Base-by-base conservation (phyloP, 2,113 vertebrate genomes). In the Macquaria australasica region DNA sequence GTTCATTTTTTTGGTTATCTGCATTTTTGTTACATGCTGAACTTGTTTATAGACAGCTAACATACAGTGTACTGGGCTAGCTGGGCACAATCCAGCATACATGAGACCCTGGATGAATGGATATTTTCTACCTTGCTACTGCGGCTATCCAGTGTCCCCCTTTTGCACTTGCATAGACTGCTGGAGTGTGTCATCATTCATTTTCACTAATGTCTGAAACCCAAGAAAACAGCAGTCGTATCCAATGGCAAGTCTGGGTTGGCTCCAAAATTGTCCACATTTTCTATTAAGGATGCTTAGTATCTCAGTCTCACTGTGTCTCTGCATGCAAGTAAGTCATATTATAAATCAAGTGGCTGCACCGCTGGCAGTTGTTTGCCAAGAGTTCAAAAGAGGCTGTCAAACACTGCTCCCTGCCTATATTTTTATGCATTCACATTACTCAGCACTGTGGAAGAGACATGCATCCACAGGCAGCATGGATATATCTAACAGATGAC, bases 281-380 rank as follows among this genome's bases (percentile, higher is more conserved):
- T 41, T 80, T 1, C 25, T 3, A 7, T 45, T 34, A 20, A 31
- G 51, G 48, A 16, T 20, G 1, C 37, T 50, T 12, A 0, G 16
- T 6, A 6, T 50, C 16, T 59, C 34, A 48, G 41, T 43, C 9
- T 77, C 43, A 11, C n/a, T 59, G 28, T 62, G 34, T 55, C 21
- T 51, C 21, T 67, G 6, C n/a, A 6, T 51, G 39, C 39, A 18
- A 69, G 31, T 77, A 18, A 69, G 31, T 77, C 53, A 21, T n/a
- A 14, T 68, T 72, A 43, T 73, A 43, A 75, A 85, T 82, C 53
- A 73, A 37, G 51, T 37, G 5, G 39, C 79, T 55, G 10, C 18
- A 23, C 51, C 8, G 4, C 70, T 53, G 62, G 63, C 63, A 48
- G 62, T 50, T 66, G n/a, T 86, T 84, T 74, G 55, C 21, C 2